Evolutionary conservation across 1,140 invertebrate species (phyloP).

Genomic region (Pogonomyrmex californicus): DNA sequence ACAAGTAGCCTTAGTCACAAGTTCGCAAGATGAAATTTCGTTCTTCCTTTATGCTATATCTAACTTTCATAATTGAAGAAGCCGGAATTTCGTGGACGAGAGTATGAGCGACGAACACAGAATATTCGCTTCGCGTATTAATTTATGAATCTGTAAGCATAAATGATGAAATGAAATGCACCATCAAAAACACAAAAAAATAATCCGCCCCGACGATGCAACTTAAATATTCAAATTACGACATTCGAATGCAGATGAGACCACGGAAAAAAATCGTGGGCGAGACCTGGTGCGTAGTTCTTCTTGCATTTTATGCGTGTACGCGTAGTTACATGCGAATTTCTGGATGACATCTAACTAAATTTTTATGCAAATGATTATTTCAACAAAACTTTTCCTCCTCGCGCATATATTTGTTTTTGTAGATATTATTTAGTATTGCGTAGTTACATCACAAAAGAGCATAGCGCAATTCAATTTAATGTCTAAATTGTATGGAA

Average conservation of each 20-base stretch:
- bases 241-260: constrained; percentile 62
- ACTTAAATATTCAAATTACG: constrained; percentile 63
- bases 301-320: constrained; percentile 51
- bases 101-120: not conserved
- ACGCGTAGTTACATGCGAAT: constrained; percentile 31
- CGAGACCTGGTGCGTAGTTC: constrained; percentile 18
- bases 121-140: constrained; percentile 31
- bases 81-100: not conserved
- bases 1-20: constrained; percentile 1
- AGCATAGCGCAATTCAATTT: constrained; percentile 38
- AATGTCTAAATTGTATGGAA: not conserved
- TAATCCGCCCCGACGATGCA: constrained; percentile 24
- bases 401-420: not conserved
- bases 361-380: constrained; percentile 59
- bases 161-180: constrained; percentile 42
- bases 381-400: constrained; percentile 39
- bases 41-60: not conserved
- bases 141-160: constrained; percentile 44
- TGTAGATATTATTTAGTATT: constrained; percentile 46
- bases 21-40: constrained; percentile 8
- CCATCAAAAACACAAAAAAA: constrained; percentile 44
- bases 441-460: constrained; percentile 42
- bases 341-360: constrained; percentile 48
- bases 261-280: constrained; percentile 23
- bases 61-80: constrained; percentile 1